Base-by-base conservation (phyloP, 2,797 vertebrate genomes). In the Megalops cyprinoides region DNA sequence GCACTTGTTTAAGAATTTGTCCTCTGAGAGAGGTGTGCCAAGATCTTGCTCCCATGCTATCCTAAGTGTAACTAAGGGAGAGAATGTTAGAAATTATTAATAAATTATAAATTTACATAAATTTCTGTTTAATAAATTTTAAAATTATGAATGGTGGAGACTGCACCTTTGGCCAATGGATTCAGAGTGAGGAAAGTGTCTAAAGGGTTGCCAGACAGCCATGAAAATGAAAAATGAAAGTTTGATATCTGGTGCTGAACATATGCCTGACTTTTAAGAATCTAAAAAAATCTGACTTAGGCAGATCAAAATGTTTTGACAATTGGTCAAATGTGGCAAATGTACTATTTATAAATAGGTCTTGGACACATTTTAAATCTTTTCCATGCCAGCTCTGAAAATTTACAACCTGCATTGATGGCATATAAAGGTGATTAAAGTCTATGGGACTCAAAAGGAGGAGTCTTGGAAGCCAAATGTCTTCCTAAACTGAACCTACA, bases 221-320 rank as follows among this genome's bases (percentile, higher is more conserved):
- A n/a, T n/a, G n/a, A n/a, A n/a, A n/a, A n/a, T 39, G 25, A 46
- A 23, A 49, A 34, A 46, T 39, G 73, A 49, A 74, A 74, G 42
- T 74, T 39, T 74, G 42, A 3, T 46, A 74, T 14, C 48, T 49
- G 5, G 14, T 14, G 5, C 73, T 39, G 39, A 46, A 74, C 44
- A 74, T 25, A 74, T 74, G 34, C 46, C 73, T 74, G 25, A 74
- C 73, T 49, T 74, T 39, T 23, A 74, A 49, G n/a, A 74, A 37
- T 74, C 73, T 46, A 74, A 74, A 42, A 23, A 74, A 74, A 74
- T 74, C 42, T 46, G 73, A 46, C 25, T 49, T 74, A 46, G 73
- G n/a, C n/a, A 74, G 39, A 31, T 39, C 73, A 74, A 46, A 74
- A 25, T 49, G 73, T 28, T 34, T 42, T 8, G 42, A 34, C 14